These are phyloP conservation scores for Colletes latitarsis DNA, from an alignment of 1,140 invertebrate species.

Conservation along the genomic window DNA sequence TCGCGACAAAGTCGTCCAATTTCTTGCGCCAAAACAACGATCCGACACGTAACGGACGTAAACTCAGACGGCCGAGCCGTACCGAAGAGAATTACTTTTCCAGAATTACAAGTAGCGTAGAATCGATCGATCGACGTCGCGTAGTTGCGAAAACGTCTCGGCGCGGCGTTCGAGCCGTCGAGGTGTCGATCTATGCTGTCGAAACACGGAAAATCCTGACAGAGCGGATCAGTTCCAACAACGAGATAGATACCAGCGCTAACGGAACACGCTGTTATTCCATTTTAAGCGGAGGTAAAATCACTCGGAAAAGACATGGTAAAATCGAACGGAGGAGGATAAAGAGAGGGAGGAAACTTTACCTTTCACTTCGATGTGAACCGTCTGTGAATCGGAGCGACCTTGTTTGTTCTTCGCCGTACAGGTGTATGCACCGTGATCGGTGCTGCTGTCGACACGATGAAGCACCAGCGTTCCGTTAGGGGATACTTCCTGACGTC, in stretches of 20 bases:
- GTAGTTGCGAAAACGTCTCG: no score
- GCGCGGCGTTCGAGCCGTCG: not conserved
- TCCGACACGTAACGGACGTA: no score
- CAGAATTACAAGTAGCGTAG: no score
- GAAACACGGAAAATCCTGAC: conserved; percentile 20
- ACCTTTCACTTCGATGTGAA: conserved; percentile 93
- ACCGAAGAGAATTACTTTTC: no score
- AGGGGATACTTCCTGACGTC: conserved; percentile 91
- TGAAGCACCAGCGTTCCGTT: conserved; percentile 90
- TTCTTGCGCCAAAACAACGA: no score
- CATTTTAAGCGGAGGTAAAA: conserved; percentile 30
- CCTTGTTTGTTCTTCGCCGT: conserved; percentile 92
- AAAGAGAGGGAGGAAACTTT: conserved; percentile 63
- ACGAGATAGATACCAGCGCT: not conserved
- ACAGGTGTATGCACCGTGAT: conserved; percentile 91
- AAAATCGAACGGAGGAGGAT: not conserved
- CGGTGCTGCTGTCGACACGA: conserved; percentile 89
- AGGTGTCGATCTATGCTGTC: no score
- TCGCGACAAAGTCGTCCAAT: no score
- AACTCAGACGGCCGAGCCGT: no score
- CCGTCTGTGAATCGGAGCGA: conserved; percentile 89
- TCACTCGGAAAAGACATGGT: not conserved
- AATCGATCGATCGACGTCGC: no score
- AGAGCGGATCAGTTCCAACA: conserved; percentile 30
- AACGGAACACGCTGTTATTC: conserved; percentile 41